Evolutionary conservation across 2,113 vertebrate species (phyloP).

Genomic region (Cottus gobio): DNA sequence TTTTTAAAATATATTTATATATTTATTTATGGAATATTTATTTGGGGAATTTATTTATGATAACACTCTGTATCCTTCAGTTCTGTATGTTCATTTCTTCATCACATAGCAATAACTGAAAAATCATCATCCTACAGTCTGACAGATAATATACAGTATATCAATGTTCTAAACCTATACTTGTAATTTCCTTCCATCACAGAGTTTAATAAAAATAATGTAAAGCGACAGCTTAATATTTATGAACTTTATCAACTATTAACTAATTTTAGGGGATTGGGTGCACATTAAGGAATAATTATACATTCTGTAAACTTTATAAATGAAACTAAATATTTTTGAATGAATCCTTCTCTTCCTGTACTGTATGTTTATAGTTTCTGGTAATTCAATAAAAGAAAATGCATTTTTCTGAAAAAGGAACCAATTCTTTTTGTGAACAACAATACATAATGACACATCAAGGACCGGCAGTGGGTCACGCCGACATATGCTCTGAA

Average conservation of each 20-base stretch:
- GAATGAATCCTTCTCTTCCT: background rate
- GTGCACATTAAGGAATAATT: background rate
- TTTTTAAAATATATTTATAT: constrained; percentile 48
- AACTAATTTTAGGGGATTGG: background rate
- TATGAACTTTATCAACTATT: background rate
- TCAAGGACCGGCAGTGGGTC: background rate
- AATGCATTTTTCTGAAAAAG: background rate
- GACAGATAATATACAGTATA: background rate
- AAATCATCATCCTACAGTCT: background rate
- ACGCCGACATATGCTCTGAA: background rate
- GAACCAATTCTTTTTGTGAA: background rate
- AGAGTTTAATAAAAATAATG: background rate
- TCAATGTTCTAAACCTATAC: background rate
- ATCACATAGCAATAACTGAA: background rate
- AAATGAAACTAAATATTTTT: constrained; percentile 30
- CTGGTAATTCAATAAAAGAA: constrained; percentile 9
- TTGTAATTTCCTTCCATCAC: background rate
- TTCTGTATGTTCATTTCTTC: background rate
- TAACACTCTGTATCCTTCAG: background rate
- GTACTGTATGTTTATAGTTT: constrained; percentile 20
- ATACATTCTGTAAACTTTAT: background rate
- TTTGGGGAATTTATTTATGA: constrained; percentile 41
- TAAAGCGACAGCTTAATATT: background rate
- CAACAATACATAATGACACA: background rate
- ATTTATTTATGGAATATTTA: constrained; percentile 69